A percentile compares a stretch with the other conserved stretches of the same genome.
Conservation (phyloP, 2,113 vertebrate species). For the human region DNA sequence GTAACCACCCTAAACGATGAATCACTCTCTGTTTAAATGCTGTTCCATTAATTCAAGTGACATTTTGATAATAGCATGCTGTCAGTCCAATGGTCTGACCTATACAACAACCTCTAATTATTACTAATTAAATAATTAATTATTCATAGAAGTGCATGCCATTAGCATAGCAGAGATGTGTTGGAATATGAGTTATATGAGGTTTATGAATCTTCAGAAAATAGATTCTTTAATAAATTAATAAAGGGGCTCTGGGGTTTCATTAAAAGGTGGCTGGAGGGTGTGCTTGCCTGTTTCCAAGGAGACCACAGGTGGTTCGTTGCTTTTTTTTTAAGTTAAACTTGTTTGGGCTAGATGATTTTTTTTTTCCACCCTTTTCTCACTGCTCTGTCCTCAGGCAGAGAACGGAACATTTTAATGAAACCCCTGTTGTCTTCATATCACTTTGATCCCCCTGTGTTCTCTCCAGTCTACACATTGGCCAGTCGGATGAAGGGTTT, state of each 20-base stretch:
- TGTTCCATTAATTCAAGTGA: conserved; percentile 82
- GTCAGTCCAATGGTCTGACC: conserved; percentile 88
- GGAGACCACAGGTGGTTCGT: conserved; percentile 95
- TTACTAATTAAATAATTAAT: conserved; percentile 94
- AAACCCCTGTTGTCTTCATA: conserved; percentile 93
- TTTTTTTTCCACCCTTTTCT: conserved; percentile 87
- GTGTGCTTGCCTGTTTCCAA: conserved; percentile 92
- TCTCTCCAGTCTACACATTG: conserved; percentile 86
- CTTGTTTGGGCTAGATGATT: conserved; percentile 93
- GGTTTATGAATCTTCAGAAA: conserved; percentile 94
- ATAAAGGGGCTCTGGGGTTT: conserved; percentile 95
- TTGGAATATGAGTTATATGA: conserved; percentile 88
- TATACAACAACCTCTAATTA: conserved; percentile 90
- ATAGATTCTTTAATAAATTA: conserved; percentile 95
- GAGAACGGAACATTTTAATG: conserved; percentile 91
- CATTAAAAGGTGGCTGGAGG: conserved; percentile 98
- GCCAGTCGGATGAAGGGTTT: conserved; percentile 85
- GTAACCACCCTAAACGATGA: conserved; percentile 13
- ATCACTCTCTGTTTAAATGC: conserved; percentile 68
- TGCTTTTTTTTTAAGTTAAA: conserved; percentile 89
- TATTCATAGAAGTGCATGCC: conserved; percentile 86
- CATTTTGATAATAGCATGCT: conserved; percentile 86
- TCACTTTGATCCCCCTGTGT: conserved; percentile 91
- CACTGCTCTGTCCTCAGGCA: conserved; percentile 90
- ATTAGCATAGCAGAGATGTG: conserved; percentile 91